Evolutionary conservation across 2,888 invertebrate genomes (phyloP), one percentile per base, ranked within the genome.

Genomic region (Xestia ashworthii): DNA sequence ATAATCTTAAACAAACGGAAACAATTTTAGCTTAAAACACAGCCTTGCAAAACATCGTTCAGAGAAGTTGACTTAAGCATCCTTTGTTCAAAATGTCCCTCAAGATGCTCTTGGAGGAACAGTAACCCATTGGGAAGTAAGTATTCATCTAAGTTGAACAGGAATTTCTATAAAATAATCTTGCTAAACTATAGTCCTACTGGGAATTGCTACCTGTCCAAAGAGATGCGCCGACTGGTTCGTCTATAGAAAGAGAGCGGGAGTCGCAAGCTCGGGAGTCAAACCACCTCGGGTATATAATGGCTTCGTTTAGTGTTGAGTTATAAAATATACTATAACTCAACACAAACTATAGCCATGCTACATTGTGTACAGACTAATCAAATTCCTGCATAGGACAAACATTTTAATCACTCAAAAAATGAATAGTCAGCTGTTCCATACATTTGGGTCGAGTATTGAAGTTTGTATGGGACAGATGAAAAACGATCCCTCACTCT

Each of bases 41-140:
- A 22, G 38, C 5, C 38, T 32, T 16, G 32, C 55, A n/a, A 78
- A 64, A 48, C 19, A 38, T 25, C 14, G 22, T 41, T 46, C 8
- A 19, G 22, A 48, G 12, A 32, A 11, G n/a, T 50, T 11, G 50
- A 32, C 8, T 74, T 80, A 22, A 81, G 55, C 38, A 68, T n/a
- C 25, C 14, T 55, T 82, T 81, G 62, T 82, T 71, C 25, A 55
- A 32, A 65, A 80, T 58, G 46, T 14, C 22, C 32, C 22, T 25
- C 6, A 58, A 38, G 25, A 19, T 19, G 5, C 14, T 55, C 46
- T 2, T 53, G 46, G 12, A 38, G 5, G 32, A 19, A 55, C 60
- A 48, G 46, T 46, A 11, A 19, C 19, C 48, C 22, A 55, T 62
- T 71, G 14, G 12, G 25, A 58, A 67, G 65, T 64, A 80, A 81